Evolutionary conservation across 2,888 invertebrate species (phyloP), one percentile per base, ranked within the genome.

Genomic region (Oligia fasciuncula): DNA sequence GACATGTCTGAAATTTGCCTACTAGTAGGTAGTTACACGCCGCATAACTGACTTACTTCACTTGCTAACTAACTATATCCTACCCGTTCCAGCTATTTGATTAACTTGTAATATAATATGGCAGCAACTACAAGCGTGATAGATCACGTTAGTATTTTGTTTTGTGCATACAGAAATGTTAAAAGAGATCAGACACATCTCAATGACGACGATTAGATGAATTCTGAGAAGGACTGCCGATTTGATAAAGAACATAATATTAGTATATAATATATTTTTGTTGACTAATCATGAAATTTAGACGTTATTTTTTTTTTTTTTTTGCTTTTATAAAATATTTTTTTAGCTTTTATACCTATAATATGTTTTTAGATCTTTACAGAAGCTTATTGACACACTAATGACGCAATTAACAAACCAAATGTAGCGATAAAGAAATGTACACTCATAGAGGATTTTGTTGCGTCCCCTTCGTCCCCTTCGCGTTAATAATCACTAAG

Each of bases 1-100:
- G 86, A 79, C 75, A 65, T 72, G 76, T n/a, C 63, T 80, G 80
- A 85, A 80, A 87, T 87, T 87, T 85, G 68, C 80, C 67, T 68
- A 73, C 74, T 29, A 57, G 65, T 78, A 46, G 67, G 71, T 77
- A 74, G 79, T 74, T 76, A 72, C 43, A 77, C 57, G 66, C 78
- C 54, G 60, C 60, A 80, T 74, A 84, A 74, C 77, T 68, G 65
- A 74, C 74, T 77, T 74, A 77, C 73, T 77, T 77, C 40, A 65
- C 54, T 79, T 69, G 35, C 57, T 67, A 68, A 84, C 74, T 81
- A 70, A 77, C 63, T 77, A 54, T 65, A 54, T 40, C 51, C 65
- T 63, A n/a, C 46, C 54, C n/a, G 40, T 57, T 71, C n/a, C 23
- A 51, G 57, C 23, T 23, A 70, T 76, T 83, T 80, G 73, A 73